Evolutionary conservation across 2,113 vertebrate genomes (phyloP).

Genomic region (Ochotona curzoniae): DNA sequence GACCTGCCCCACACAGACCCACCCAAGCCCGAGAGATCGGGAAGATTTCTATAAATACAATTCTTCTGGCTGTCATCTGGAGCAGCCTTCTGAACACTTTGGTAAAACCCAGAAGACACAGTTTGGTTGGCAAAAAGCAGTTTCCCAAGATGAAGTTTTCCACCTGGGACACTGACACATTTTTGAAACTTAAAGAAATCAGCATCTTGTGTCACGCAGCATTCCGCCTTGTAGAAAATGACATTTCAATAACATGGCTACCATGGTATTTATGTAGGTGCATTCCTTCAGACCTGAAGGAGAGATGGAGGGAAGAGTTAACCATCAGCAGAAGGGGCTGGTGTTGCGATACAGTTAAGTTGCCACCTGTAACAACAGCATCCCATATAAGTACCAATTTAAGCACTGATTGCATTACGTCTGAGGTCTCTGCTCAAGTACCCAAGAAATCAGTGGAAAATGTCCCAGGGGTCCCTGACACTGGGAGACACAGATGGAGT

Average conservation of each 20-base stretch:
- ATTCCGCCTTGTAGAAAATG: neutral
- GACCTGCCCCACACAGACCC: neutral
- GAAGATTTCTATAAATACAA: neutral
- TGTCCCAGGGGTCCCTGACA: no score
- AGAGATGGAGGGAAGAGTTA: neutral
- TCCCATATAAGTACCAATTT: no score
- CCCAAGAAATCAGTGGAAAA: no score
- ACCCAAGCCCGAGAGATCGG: neutral
- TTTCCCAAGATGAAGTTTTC: neutral
- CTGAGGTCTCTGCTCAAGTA: no score
- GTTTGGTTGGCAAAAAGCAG: neutral
- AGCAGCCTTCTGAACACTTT: neutral
- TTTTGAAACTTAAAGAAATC: conserved; percentile 2
- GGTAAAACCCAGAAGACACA: neutral
- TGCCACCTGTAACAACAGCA: no score
- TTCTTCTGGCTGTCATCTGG: neutral
- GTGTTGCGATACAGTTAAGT: no score
- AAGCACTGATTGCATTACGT: no score
- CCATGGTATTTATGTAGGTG: neutral
- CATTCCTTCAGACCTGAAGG: neutral
- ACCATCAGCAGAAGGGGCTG: neutral
- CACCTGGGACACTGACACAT: neutral
- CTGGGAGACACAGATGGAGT: no score
- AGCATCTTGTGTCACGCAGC: neutral
- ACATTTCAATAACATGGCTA: neutral